These are phyloP conservation scores for Peucedramus taeniatus DNA, from an alignment of 2,113 vertebrate genomes.

Conservation along the genomic window DNA sequence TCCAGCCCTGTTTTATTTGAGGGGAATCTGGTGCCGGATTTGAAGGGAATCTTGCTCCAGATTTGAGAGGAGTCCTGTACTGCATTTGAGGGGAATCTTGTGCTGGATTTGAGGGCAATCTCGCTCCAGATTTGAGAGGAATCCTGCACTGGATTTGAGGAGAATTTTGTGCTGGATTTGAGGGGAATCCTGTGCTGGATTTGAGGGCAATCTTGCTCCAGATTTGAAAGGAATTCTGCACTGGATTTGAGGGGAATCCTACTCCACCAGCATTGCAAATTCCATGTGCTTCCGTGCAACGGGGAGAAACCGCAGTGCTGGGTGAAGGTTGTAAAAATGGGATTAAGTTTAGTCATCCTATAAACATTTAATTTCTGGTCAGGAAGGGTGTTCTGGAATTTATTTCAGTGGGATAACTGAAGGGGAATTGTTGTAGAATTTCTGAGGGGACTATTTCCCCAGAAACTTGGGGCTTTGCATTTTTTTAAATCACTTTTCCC, in stretches of 20 bases:
- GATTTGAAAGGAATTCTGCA: accelerated
- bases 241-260: background rate
- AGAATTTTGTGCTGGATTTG: accelerated
- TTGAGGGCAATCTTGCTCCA: accelerated
- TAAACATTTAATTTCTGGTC: background rate
- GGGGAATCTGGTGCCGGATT: background rate
- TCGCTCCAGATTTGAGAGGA: background rate
- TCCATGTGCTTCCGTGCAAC: accelerated
- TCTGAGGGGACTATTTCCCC: background rate
- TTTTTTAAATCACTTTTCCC: background rate
- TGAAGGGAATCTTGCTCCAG: background rate
- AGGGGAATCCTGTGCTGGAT: accelerated
- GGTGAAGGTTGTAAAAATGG: background rate
- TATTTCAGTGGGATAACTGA: background rate
- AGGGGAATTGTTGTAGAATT: background rate
- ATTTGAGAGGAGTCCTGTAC: background rate
- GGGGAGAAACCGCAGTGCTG: accelerated
- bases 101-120: background rate
- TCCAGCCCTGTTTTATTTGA: background rate
- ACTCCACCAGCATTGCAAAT: background rate
- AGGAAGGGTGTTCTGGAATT: background rate
- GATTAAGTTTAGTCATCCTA: background rate
- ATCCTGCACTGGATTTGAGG: accelerated
- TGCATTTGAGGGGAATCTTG: background rate
- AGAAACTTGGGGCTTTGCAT: background rate